phyloP scores from a whole-genome alignment of 2,888 invertebrate species.

The Sipunculus nudus region DNA sequence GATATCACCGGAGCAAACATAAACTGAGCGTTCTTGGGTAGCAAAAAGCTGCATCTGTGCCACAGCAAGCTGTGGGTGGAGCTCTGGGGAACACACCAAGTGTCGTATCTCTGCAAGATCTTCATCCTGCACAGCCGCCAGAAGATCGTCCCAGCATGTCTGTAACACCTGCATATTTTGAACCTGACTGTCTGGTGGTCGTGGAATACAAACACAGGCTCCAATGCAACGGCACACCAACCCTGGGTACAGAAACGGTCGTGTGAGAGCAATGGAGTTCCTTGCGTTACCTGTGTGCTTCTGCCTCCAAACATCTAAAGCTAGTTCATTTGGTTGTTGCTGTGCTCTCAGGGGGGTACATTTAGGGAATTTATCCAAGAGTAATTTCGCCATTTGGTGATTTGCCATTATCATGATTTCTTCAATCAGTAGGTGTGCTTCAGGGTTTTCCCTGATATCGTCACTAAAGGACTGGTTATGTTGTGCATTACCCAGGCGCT shows the following conservation, averaged over 20 bases:
- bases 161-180: slow-evolving; percentile 41
- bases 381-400: slow-evolving; percentile 45
- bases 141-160: slow-evolving; percentile 42
- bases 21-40: slow-evolving; percentile 44
- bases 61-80: slow-evolving; percentile 53
- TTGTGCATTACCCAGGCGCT: slow-evolving; percentile 52
- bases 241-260: slow-evolving; percentile 47
- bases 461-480: slow-evolving; percentile 44
- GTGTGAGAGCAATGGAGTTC: slow-evolving; percentile 50
- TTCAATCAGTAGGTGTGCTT: slow-evolving; percentile 46
- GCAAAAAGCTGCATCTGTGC: slow-evolving; percentile 43
- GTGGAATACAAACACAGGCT: slow-evolving; percentile 46
- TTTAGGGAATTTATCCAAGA: slow-evolving; percentile 44
- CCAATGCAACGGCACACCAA: slow-evolving; percentile 44
- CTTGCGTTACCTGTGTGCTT: slow-evolving; percentile 49
- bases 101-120: slow-evolving; percentile 42
- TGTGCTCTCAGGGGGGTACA: slow-evolving; percentile 47
- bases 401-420: slow-evolving; percentile 53
- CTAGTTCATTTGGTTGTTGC: slow-evolving; percentile 36
- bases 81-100: slow-evolving; percentile 47
- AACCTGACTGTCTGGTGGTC: slow-evolving; percentile 34
- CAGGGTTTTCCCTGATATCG: slow-evolving; percentile 32
- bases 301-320: slow-evolving; percentile 32
- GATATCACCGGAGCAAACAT: slow-evolving; percentile 35
- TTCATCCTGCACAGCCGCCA: slow-evolving; percentile 37